Conservation (phyloP, 1,140 invertebrate species). For the Drosophila sulfurigaster region DNA sequence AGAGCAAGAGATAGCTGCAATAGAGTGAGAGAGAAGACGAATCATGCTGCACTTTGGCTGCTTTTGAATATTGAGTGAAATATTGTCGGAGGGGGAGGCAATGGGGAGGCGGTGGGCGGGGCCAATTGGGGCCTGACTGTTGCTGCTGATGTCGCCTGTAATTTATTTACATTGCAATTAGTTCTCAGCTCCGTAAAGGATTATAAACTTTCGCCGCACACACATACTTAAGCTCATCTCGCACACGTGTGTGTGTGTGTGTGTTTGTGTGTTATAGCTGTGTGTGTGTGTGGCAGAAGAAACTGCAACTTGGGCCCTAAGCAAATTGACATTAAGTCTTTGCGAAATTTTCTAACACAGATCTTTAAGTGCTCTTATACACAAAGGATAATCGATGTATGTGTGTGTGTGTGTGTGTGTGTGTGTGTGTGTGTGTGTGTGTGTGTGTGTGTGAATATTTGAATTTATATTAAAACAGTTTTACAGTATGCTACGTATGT, state of each 20-base stretch:
- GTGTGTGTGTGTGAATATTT: too few relatives aligned
- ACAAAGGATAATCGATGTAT: too few relatives aligned
- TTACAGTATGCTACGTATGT: too few relatives aligned
- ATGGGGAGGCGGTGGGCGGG: neutral
- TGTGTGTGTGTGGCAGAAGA: constrained; percentile 14
- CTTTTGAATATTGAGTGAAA: constrained; percentile 81
- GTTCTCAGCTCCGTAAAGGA: constrained; percentile 81
- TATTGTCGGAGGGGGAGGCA: constrained; percentile 41
- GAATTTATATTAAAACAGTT: too few relatives aligned
- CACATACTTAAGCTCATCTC: constrained; percentile 33
- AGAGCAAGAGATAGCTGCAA: neutral
- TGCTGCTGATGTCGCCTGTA: constrained; percentile 76
- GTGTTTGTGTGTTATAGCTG: neutral
- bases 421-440: too few relatives aligned
- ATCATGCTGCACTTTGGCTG: constrained; percentile 38
- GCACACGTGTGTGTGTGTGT: neutral
- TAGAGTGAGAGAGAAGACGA: neutral
- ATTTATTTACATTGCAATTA: constrained; percentile 85
- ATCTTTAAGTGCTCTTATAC: neutral
- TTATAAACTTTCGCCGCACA: constrained; percentile 76
- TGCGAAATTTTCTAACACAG: constrained; percentile 35
- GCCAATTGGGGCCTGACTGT: constrained; percentile 5
- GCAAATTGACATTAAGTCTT: constrained; percentile 64
- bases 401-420: too few relatives aligned
- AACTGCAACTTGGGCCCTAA: constrained; percentile 63